Evolutionary conservation across 2,113 vertebrate genomes (phyloP), one percentile per base, ranked within the genome.

Genomic region (Strigops habroptila): DNA sequence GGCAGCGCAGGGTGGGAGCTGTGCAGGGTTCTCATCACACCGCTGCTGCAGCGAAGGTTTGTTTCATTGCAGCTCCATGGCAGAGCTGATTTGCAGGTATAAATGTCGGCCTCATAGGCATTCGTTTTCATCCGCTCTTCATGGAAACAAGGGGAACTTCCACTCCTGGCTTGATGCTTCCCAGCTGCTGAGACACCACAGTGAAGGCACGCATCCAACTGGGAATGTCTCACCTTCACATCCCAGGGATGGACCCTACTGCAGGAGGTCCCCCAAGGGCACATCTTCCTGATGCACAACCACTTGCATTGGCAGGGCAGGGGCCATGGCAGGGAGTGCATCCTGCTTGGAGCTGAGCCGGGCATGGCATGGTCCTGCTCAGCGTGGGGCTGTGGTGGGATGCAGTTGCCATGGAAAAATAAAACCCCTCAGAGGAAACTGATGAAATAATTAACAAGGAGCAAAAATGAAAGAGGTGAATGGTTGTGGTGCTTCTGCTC

Each of bases 391-490:
- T 0, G 4, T 78, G 82, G 25, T 60, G 88, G 41, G 74, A 49
- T 59, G 82, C 59, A 21, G 93, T 93, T 95, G 89, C 85, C 63
- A 86, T 86, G 94, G 94, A 63, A 86, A 95, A 85, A 76, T 25
- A 63, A 88, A 86, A 3, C 10, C 63, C 44, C 35, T 60, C 63
- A 44, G 65, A 46, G 21, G 49, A 84, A 90, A 67, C 7, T 84
- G 71, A 92, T 69, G 71, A 59, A 79, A 73, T 81, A 48, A 92
- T 86, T 80, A 90, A 55, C 49, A 41, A 68, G 69, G 4, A 46
- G 30, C 14, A 60, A 52, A 78, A 79, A 46, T 0, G 1, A 60
- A 46, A 75, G 41, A 55, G 39, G 33, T 78, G 46, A 53, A 46
- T 44, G 0, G 0, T 46, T 9, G 44, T 5, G 7, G 14, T 30